Conservation (phyloP, 1,140 invertebrate genomes). For the Philopotamus ludificatus region DNA sequence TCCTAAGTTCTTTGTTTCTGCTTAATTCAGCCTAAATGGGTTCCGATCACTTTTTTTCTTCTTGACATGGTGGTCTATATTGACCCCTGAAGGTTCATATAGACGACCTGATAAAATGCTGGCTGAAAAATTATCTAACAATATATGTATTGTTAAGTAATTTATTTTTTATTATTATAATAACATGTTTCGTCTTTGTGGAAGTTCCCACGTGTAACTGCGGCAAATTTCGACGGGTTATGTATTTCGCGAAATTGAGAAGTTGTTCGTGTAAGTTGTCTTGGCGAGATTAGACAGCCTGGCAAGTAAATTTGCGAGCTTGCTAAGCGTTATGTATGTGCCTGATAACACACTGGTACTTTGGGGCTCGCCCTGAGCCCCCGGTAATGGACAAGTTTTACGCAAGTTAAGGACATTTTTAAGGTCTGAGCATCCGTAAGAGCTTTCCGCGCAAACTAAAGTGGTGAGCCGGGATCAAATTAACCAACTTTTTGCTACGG, state of each 20-base stretch:
- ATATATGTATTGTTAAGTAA: too few species aligned
- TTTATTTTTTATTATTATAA: too few species aligned
- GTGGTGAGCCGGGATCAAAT: constrained; percentile 23
- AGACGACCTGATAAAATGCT: too few species aligned
- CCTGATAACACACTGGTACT: neutral
- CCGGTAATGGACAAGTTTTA: constrained; percentile 36
- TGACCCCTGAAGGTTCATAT: too few species aligned
- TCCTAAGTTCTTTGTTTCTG: too few species aligned
- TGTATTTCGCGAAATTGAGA: neutral
- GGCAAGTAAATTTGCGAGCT: neutral
- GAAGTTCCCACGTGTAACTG: neutral
- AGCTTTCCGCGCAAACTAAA: constrained; percentile 20
- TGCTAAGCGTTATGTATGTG: neutral
- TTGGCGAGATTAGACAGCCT: neutral
- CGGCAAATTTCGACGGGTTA: neutral
- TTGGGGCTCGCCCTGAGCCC: neutral
- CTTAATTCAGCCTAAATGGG: too few species aligned
- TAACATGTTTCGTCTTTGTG: too few species aligned
- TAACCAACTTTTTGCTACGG: constrained; percentile 5
- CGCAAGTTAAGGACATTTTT: constrained; percentile 33
- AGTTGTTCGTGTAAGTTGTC: neutral
- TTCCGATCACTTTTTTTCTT: too few species aligned
- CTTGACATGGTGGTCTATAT: too few species aligned
- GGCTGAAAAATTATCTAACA: too few species aligned
- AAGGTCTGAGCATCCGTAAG: constrained; percentile 14